Conservation (phyloP, 1,140 invertebrate genomes). For the Trichomalopsis sarcophagae region DNA sequence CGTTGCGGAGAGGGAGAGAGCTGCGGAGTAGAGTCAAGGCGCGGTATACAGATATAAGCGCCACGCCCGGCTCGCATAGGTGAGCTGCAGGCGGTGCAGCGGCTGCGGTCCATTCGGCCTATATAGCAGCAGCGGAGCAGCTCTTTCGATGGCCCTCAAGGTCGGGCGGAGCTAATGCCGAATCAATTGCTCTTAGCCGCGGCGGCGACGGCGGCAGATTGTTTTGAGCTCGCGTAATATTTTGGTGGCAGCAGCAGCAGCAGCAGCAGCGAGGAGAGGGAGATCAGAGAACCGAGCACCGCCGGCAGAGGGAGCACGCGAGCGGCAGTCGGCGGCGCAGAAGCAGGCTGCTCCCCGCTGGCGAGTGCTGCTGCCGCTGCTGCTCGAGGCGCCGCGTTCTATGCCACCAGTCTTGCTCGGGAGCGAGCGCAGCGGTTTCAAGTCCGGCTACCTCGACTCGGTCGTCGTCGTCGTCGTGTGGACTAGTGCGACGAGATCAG, state of each 20-base stretch:
- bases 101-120: neutral
- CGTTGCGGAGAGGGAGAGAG: neutral
- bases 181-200: neutral
- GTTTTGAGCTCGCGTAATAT: neutral
- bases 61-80: slow-evolving; percentile 6
- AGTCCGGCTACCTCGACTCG: neutral
- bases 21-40: neutral
- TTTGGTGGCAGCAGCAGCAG: neutral
- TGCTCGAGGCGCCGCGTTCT: slow-evolving; percentile 59
- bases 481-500: slow-evolving; percentile 34
- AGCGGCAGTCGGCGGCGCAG: slow-evolving; percentile 53
- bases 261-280: too few species aligned
- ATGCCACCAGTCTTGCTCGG: slow-evolving; percentile 72
- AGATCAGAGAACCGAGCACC: neutral
- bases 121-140: neutral
- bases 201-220: neutral
- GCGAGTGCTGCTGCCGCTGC: slow-evolving; percentile 59
- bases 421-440: slow-evolving; percentile 57
- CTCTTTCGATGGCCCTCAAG: neutral
- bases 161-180: neutral
- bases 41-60: slow-evolving; percentile 1
- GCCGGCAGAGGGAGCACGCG: neutral
- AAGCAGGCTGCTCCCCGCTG: slow-evolving; percentile 37
- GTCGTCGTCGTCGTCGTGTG: neutral
- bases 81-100: neutral